These are phyloP conservation scores for Mormyrops boulengeri DNA, from an alignment of 2,797 vertebrate species.

Conservation along the genomic window DNA sequence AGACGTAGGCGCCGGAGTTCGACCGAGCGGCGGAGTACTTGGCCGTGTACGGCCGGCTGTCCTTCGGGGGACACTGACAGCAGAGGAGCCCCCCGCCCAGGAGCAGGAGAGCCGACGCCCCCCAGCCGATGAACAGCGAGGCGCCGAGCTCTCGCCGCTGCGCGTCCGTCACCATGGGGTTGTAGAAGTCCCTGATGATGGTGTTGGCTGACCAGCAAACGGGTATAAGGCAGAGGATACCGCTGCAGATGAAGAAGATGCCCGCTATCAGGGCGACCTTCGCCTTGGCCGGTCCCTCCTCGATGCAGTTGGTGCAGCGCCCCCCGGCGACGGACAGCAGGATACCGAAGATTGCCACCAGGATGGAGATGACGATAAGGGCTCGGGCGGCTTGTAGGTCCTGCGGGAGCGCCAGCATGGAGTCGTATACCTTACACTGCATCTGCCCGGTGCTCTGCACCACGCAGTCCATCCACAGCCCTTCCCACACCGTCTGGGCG, in stretches of 20 bases:
- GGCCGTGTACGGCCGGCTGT: slow-evolving; percentile 42
- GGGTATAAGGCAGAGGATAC: slow-evolving; percentile 61
- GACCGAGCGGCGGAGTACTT: slow-evolving; percentile 51
- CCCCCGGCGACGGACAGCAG: slow-evolving; percentile 59
- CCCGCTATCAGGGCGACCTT: slow-evolving; percentile 60
- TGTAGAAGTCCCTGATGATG: slow-evolving; percentile 68
- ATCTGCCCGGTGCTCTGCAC: slow-evolving; percentile 70
- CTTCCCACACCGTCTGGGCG: slow-evolving; percentile 66
- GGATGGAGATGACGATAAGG: slow-evolving; percentile 62
- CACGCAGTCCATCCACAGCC: slow-evolving; percentile 72
- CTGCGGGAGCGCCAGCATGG: slow-evolving; percentile 57
- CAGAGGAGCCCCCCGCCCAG: slow-evolving; percentile 78
- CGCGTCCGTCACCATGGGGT: slow-evolving; percentile 47
- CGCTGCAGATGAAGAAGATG: slow-evolving; percentile 57
- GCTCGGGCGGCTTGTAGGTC: slow-evolving; percentile 66
- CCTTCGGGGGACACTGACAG: slow-evolving; percentile 60
- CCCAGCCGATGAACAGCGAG: slow-evolving; percentile 86
- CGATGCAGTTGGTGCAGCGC: slow-evolving; percentile 72
- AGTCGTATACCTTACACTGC: slow-evolving; percentile 72
- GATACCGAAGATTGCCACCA: slow-evolving; percentile 55
- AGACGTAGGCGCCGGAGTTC: slow-evolving; percentile 37
- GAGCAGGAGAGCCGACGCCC: slow-evolving; percentile 63
- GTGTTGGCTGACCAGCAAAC: slow-evolving; percentile 66
- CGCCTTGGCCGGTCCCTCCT: slow-evolving; percentile 57
- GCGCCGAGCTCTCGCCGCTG: slow-evolving; percentile 79